A percentile compares a stretch with the other conserved stretches of the same genome.
Evolutionary conservation across 2,113 vertebrate species (phyloP).

Genomic region (Strigops habroptila): DNA sequence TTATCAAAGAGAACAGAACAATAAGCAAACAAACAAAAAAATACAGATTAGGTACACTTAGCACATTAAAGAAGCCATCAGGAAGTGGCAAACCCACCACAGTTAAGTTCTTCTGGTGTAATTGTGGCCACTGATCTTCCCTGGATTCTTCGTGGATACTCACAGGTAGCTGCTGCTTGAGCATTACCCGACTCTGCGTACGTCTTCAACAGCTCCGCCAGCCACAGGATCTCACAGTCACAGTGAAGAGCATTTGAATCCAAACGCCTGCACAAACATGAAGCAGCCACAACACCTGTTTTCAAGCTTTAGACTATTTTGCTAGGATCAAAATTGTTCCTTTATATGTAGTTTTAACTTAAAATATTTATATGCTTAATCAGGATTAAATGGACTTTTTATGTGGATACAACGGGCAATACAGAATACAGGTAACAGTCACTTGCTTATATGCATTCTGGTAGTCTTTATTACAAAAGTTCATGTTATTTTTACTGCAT

Average conservation of each 20-base stretch:
- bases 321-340: background rate
- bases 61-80: background rate
- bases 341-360: background rate
- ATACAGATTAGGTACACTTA: background rate
- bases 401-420: background rate
- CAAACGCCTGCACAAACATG: constrained; percentile 79
- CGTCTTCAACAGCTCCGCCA: constrained; percentile 89
- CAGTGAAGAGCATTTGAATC: constrained; percentile 95
- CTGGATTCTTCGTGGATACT: constrained; percentile 88
- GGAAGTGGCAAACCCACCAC: constrained; percentile 77
- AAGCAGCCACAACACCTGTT: background rate
- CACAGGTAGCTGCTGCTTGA: constrained; percentile 94
- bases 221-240: constrained; percentile 95
- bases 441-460: background rate
- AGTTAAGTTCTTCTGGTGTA: constrained; percentile 92
- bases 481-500: background rate
- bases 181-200: constrained; percentile 91
- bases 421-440: background rate
- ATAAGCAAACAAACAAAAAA: background rate
- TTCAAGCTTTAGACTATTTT: background rate
- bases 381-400: background rate
- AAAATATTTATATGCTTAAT: background rate
- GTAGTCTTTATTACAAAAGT: background rate
- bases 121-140: constrained; percentile 93
- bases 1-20: background rate